Conservation (phyloP, 2,888 invertebrate species). For the Dolichomitus sp. region DNA sequence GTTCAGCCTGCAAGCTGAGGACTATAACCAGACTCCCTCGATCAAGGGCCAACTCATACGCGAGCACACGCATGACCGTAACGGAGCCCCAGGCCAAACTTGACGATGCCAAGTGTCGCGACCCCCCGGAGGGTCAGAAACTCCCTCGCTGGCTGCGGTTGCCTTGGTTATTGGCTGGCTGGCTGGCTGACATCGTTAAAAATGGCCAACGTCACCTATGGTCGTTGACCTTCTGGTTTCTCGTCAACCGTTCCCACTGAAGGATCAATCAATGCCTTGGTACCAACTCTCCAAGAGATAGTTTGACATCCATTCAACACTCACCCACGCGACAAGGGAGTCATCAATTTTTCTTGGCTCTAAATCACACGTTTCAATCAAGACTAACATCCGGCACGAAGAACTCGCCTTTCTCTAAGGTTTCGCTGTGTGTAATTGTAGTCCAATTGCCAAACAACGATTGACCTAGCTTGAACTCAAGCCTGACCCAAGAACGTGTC, state of each 20-base stretch:
- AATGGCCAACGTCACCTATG: constrained; percentile 38
- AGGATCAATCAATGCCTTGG: constrained; percentile 29
- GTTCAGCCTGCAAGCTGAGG: constrained; percentile 18
- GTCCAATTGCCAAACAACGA: constrained; percentile 59
- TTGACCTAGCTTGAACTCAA: constrained; percentile 39
- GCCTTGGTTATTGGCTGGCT: neutral
- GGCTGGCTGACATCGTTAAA: constrained; percentile 38
- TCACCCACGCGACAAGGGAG: neutral
- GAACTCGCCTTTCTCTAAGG: constrained; percentile 37
- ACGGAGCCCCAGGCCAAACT: constrained; percentile 27
- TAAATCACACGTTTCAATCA: constrained; percentile 38
- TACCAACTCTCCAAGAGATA: constrained; percentile 1
- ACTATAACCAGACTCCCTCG: constrained; percentile 13
- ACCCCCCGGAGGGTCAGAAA: constrained; percentile 50
- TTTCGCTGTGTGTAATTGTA: constrained; percentile 41
- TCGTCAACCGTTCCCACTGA: constrained; percentile 25
- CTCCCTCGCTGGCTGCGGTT: constrained; percentile 9
- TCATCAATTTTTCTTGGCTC: constrained; percentile 7
- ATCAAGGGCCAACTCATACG: constrained; percentile 26
- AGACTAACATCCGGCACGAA: constrained; percentile 64
- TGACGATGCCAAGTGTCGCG: constrained; percentile 30
- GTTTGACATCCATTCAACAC: constrained; percentile 22
- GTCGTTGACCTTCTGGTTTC: constrained; percentile 34
- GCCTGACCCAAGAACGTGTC: constrained; percentile 47
- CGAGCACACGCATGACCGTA: constrained; percentile 7